Evolutionary conservation across 2,797 vertebrate genomes (phyloP).

Genomic region (Erethizon dorsatum): DNA sequence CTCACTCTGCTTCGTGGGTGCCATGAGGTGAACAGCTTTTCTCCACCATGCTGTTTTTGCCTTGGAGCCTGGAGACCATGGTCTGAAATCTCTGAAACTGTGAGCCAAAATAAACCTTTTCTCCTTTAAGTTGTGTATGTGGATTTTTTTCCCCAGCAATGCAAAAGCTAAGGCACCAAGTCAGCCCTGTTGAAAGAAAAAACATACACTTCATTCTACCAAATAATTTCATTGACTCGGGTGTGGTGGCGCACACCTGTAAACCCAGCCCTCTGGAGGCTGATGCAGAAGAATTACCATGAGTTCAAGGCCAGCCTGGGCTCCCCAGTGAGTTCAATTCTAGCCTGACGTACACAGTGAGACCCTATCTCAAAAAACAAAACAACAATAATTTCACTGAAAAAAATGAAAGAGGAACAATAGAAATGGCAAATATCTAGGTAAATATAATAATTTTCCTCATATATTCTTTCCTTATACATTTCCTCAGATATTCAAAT

Average conservation of each 20-base stretch:
- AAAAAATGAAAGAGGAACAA: not conserved
- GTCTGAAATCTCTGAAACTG: not conserved
- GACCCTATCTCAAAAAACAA: not conserved
- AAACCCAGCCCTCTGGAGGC: not conserved
- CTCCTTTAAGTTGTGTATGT: not conserved
- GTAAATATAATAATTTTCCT: not conserved
- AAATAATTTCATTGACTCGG: not conserved
- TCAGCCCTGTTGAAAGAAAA: not conserved
- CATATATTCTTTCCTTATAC: not conserved
- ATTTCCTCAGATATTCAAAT: constrained; percentile 13
- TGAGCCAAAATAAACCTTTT: not conserved
- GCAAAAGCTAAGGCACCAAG: not conserved
- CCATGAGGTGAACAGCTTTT: not conserved
- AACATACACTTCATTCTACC: not conserved
- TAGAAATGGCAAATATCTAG: not conserved
- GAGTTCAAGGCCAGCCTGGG: not conserved
- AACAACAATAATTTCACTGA: not conserved
- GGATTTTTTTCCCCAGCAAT: not conserved
- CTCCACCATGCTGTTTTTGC: not conserved
- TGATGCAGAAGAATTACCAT: not conserved
- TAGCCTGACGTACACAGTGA: not conserved
- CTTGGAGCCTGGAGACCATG: not conserved
- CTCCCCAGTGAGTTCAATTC: not conserved
- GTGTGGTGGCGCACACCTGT: not conserved
- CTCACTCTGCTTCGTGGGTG: not conserved